Evolutionary conservation across 2,888 invertebrate genomes (phyloP).

Genomic region (Aleiodes testaceus): DNA sequence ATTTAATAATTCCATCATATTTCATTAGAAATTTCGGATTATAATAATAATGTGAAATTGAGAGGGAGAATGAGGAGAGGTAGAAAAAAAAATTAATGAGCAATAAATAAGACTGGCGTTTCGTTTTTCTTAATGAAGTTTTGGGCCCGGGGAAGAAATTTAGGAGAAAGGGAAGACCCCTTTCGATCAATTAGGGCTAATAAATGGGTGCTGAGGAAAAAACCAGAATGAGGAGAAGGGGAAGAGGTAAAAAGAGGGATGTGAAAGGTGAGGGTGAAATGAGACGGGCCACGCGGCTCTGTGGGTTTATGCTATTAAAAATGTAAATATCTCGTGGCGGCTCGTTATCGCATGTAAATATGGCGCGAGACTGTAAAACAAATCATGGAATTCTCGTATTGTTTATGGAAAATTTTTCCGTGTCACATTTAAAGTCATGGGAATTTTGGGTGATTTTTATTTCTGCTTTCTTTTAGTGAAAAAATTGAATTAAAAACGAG

Average conservation of each 20-base stretch:
- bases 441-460: slow-evolving; percentile 50
- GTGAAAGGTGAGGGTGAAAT: slow-evolving; percentile 49
- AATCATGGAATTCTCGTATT: no score
- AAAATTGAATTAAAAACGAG: slow-evolving; percentile 1
- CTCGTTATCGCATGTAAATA: slow-evolving; percentile 72
- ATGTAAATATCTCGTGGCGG: slow-evolving; percentile 71
- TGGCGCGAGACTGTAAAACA: slow-evolving; percentile 54
- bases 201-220: slow-evolving; percentile 56
- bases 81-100: slow-evolving; percentile 30
- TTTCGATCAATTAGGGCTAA: slow-evolving; percentile 72
- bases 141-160: slow-evolving; percentile 49
- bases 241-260: slow-evolving; percentile 50
- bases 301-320: slow-evolving; percentile 71
- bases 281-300: slow-evolving; percentile 47
- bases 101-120: slow-evolving; percentile 50
- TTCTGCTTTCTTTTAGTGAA: no score
- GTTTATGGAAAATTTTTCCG: no score
- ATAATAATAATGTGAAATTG: not conserved
- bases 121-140: slow-evolving; percentile 56
- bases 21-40: not conserved
- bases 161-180: slow-evolving; percentile 51
- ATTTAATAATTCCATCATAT: slow-evolving; percentile 9
- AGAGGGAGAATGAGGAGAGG: not conserved
- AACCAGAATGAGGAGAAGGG: slow-evolving; percentile 36
- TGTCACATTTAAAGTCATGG: no score